phyloP scores from a whole-genome alignment of 2,888 invertebrate genomes.

The Gnatocerus cornutus region DNA sequence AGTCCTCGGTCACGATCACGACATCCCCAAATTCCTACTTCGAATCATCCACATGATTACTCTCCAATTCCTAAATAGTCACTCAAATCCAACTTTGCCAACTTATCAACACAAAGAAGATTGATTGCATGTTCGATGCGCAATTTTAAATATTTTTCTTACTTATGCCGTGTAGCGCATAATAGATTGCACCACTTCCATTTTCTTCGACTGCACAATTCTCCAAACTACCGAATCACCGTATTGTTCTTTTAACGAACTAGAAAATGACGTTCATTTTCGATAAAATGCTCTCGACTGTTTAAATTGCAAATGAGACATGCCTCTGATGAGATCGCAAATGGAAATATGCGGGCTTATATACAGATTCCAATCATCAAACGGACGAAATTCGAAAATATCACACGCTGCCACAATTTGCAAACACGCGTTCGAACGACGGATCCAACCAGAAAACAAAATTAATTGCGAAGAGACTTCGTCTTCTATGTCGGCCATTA shows the following conservation, averaged over 20 bases:
- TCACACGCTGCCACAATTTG: conserved; percentile 18
- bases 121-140: conserved; percentile 28
- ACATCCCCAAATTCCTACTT: conserved; percentile 31
- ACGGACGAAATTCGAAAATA: conserved; percentile 14
- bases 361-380: conserved; percentile 28
- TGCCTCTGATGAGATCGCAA: conserved; percentile 34
- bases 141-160: conserved; percentile 39
- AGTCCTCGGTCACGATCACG: conserved; percentile 17
- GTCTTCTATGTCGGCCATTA: conserved; percentile 22
- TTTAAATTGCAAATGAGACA: conserved; percentile 48
- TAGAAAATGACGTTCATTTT: conserved; percentile 46
- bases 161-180: conserved; percentile 15
- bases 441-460: conserved; percentile 10
- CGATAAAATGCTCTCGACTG: conserved; percentile 12
- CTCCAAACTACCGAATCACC: conserved; percentile 1
- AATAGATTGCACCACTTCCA: conserved; percentile 32
- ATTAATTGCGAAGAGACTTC: conserved; percentile 23
- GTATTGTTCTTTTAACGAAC: conserved; percentile 44
- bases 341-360: conserved; percentile 45
- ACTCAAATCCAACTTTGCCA: conserved; percentile 26
- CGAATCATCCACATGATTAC: conserved; percentile 39
- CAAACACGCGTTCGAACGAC: conserved; percentile 4
- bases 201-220: conserved; percentile 20
- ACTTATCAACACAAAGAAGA: conserved; percentile 31
- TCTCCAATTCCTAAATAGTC: conserved; percentile 37